These are phyloP conservation scores for Pelvicachromis taeniatus DNA, from an alignment of 2,113 vertebrate species.

Conservation along the genomic window DNA sequence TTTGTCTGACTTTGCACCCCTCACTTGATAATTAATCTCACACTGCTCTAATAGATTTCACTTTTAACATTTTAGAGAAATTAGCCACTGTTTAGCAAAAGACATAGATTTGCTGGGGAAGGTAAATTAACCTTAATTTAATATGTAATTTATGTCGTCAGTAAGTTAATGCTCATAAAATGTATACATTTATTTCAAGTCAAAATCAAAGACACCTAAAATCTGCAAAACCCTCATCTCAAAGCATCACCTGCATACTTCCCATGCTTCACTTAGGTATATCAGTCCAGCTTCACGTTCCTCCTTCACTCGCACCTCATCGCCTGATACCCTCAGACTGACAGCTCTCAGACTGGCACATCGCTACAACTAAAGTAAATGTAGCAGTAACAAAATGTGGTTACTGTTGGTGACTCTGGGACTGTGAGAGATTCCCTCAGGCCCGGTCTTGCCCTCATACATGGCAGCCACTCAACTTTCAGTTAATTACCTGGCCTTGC, in stretches of 20 bases:
- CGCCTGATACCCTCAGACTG: neutral
- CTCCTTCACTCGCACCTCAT: neutral
- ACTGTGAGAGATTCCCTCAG: constrained; percentile 38
- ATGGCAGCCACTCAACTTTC: constrained; percentile 50
- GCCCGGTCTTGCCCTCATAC: constrained; percentile 32
- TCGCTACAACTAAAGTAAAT: neutral
- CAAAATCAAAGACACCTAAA: neutral
- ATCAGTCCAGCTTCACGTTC: neutral
- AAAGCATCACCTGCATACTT: neutral
- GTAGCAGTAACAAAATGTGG: constrained; percentile 19
- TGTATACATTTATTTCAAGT: rapidly evolving
- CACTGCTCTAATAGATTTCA: neutral
- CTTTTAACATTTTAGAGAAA: neutral
- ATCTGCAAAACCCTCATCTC: neutral
- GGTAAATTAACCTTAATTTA: neutral
- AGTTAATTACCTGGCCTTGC: constrained; percentile 67
- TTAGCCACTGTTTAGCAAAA: neutral
- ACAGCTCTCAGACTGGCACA: neutral
- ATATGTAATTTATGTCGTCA: neutral
- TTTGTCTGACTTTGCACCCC: neutral
- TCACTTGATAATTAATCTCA: neutral
- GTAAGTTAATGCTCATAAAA: neutral
- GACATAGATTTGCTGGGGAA: neutral
- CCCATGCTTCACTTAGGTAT: neutral
- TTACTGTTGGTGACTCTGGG: constrained; percentile 45